phyloP scores from a whole-genome alignment of 92 coral and sea anemone species.

The Hydrozoanthus gracilis region DNA sequence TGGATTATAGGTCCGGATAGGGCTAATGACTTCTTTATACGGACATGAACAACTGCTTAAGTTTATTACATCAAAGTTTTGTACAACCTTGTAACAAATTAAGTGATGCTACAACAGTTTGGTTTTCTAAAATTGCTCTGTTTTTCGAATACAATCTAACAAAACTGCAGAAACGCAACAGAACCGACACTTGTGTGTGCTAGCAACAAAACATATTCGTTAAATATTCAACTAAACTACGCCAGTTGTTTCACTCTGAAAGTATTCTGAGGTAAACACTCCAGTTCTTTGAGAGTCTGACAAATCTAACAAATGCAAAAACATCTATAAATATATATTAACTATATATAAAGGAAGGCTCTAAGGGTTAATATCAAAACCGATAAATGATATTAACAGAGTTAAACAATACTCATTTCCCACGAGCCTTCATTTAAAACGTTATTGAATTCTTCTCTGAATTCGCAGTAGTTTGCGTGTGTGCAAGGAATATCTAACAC shows the following conservation, averaged over 20 bases:
- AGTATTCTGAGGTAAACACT: constrained; percentile 1
- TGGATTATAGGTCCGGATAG: background rate
- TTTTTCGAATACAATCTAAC: background rate
- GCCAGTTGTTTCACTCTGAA: constrained; percentile 5
- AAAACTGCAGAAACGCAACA: background rate
- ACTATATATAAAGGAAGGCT: too few species aligned
- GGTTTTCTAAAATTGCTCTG: background rate
- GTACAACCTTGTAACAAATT: background rate
- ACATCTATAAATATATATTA: background rate
- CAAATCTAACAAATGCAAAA: background rate
- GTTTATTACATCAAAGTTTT: background rate
- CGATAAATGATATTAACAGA: too few species aligned
- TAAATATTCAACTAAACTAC: background rate
- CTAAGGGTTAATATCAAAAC: too few species aligned
- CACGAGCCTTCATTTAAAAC: constrained; percentile 32
- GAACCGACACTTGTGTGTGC: constrained; percentile 5
- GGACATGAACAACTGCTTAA: background rate
- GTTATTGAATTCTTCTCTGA: constrained; percentile 55
- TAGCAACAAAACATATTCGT: background rate
- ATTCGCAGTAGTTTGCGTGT: constrained; percentile 42
- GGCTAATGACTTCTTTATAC: background rate
- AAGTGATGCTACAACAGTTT: background rate
- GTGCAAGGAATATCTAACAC: constrained; percentile 54
- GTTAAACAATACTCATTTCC: constrained; percentile 24
- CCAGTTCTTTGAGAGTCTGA: background rate